Evolutionary conservation across 2,797 vertebrate species (phyloP).

Genomic region (Sebastes cheni): DNA sequence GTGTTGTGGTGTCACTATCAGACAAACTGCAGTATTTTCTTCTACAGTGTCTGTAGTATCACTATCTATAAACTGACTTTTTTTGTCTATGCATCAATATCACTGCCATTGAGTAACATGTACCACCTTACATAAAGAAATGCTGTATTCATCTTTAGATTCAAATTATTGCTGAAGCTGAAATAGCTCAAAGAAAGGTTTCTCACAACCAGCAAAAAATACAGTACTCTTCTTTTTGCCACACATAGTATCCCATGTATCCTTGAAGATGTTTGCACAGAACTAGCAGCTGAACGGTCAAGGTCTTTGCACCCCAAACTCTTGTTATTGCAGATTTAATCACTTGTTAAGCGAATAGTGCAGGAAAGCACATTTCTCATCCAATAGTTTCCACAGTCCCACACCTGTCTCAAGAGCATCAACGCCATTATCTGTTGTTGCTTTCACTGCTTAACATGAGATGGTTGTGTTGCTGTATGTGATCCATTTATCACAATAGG

Average conservation of each 20-base stretch:
- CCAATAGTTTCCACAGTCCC: slow-evolving; percentile 33
- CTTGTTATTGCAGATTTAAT: slow-evolving; percentile 60
- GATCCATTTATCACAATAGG: background rate
- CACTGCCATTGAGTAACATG: background rate
- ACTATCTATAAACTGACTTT: background rate
- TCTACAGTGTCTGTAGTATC: background rate
- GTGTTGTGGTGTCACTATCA: background rate
- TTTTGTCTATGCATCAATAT: background rate
- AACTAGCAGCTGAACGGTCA: slow-evolving; percentile 12
- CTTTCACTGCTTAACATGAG: background rate
- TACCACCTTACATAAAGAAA: background rate
- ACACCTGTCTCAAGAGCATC: slow-evolving; percentile 33
- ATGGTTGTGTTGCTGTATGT: background rate
- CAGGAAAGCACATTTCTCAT: slow-evolving; percentile 49
- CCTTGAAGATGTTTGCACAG: slow-evolving; percentile 13
- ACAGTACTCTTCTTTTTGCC: background rate
- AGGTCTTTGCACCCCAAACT: slow-evolving; percentile 28
- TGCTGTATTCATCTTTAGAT: background rate
- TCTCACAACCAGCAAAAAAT: background rate
- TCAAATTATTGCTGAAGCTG: background rate
- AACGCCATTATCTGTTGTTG: background rate
- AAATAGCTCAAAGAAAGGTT: background rate
- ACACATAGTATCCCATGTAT: background rate
- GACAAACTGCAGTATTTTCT: background rate
- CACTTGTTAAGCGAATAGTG: slow-evolving; percentile 51